Conservation (phyloP, 1,140 invertebrate species). For the Pogonomyrmex californicus region DNA sequence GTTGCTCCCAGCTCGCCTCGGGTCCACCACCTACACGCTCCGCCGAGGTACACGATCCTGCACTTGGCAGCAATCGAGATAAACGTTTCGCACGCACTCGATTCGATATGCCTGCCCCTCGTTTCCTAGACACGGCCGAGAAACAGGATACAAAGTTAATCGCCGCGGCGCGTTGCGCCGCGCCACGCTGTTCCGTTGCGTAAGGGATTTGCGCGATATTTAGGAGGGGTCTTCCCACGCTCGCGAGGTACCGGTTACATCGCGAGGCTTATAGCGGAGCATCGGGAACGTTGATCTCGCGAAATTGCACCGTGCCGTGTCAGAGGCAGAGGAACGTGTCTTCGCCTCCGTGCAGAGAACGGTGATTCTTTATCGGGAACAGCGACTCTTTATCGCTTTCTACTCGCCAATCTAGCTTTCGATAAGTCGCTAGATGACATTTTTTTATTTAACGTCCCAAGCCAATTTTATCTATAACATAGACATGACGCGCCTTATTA, state of each 20-base stretch:
- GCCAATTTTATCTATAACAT: no score
- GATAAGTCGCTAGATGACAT: background rate
- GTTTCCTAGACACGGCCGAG: conserved; percentile 62
- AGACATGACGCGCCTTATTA: no score
- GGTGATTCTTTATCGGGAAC: background rate
- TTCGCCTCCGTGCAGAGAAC: background rate
- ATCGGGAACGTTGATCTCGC: conserved; percentile 49
- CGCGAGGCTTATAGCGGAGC: conserved; percentile 20
- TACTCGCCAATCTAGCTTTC: background rate
- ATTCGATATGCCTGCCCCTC: conserved; percentile 60
- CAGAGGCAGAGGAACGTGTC: background rate
- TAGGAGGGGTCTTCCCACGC: conserved; percentile 59
- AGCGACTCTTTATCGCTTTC: background rate
- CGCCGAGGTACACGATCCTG: conserved; percentile 60
- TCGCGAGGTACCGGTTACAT: conserved; percentile 58
- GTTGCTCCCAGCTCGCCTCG: conserved; percentile 51
- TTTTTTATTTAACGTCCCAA: no score
- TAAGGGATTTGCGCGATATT: conserved; percentile 53
- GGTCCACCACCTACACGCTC: conserved; percentile 40
- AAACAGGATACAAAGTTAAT: conserved; percentile 64
- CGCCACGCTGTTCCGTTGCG: conserved; percentile 33
- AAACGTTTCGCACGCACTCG: conserved; percentile 65
- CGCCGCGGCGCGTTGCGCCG: conserved; percentile 28
- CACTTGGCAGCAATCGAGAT: conserved; percentile 68
- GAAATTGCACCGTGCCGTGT: conserved; percentile 27